phyloP scores from a whole-genome alignment of 2,113 vertebrate species.

The Rhinoptilus africanus region DNA sequence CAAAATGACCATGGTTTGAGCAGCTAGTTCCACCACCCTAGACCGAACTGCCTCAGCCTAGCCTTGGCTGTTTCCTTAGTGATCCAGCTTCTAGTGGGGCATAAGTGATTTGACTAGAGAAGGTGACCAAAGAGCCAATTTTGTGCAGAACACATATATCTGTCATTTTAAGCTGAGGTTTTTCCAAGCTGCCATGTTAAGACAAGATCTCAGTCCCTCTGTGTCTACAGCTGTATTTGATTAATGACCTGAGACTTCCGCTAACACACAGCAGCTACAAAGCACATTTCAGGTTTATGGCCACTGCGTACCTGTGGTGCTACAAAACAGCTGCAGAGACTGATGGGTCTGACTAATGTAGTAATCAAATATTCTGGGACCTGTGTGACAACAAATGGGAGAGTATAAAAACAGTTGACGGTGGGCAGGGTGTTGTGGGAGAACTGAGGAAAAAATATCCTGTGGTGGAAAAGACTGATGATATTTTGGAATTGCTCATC shows the following conservation, averaged over 20 bases:
- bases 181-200: background rate
- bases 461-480: background rate
- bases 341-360: accelerated
- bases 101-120: background rate
- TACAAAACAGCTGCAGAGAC: background rate
- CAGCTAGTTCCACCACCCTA: background rate
- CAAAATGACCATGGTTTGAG: background rate
- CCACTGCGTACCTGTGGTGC: background rate
- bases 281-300: background rate
- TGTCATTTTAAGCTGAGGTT: background rate
- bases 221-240: background rate
- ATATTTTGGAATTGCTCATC: background rate
- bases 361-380: background rate
- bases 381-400: background rate
- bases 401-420: background rate
- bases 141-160: background rate
- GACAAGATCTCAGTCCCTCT: background rate
- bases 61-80: background rate
- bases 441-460: background rate
- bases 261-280: background rate
- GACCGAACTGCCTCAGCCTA: background rate
- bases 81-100: background rate
- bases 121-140: background rate
- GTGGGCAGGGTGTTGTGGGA: background rate
- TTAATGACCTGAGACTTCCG: background rate